phyloP scores from a whole-genome alignment of 2,113 vertebrate species.

The Nettapus auritus region DNA sequence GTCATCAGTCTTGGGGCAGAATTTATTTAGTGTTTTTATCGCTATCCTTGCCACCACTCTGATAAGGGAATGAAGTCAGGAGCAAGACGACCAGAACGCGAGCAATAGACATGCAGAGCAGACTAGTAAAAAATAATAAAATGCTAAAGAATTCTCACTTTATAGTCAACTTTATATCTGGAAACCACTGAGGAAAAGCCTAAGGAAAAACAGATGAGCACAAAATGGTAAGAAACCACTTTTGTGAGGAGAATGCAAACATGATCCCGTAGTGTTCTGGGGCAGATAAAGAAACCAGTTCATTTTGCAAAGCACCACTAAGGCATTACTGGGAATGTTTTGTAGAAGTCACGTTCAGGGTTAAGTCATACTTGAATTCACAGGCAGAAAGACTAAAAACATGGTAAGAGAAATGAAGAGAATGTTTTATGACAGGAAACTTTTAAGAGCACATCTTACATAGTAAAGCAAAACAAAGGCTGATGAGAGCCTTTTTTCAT shows the following conservation, averaged over 20 bases:
- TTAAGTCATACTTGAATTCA: background rate
- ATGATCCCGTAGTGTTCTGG: background rate
- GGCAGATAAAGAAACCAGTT: background rate
- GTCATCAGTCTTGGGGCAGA: background rate
- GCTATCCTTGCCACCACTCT: background rate
- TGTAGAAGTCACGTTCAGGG: background rate
- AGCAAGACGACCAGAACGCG: background rate
- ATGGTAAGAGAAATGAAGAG: background rate
- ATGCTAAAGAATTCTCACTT: background rate
- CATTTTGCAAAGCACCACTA: background rate
- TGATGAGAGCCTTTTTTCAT: background rate
- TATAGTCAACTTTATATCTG: background rate
- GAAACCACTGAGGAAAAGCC: background rate
- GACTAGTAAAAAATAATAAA: background rate
- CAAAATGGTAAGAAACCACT: background rate
- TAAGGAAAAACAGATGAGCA: background rate
- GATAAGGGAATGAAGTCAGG: background rate
- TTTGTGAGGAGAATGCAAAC: background rate
- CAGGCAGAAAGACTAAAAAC: accelerated
- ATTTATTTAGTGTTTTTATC: background rate
- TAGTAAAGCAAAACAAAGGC: background rate
- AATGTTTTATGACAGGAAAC: too few relatives aligned
- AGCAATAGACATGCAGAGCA: background rate
- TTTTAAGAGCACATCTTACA: background rate
- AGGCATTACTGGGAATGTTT: background rate